Base-by-base conservation (phyloP, 2,113 vertebrate species). In the Tapirus terrestris region DNA sequence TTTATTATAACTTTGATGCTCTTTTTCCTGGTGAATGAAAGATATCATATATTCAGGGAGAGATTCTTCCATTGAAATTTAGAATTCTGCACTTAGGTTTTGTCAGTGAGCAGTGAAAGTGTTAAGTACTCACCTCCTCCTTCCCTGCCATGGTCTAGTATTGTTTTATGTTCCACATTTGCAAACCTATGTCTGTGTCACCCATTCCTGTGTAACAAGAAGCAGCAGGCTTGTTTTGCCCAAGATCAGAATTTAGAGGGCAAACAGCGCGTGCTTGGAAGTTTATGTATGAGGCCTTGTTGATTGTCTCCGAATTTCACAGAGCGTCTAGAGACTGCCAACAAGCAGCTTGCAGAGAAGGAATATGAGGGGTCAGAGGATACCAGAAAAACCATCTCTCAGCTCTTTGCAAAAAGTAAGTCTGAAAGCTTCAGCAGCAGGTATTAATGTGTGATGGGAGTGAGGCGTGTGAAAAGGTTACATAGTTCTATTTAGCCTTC, bases 281-380 rank as follows among this genome's bases (percentile, higher is more conserved):
- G 67, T 94, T 91, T 92, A 43, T 86, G 43, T 85, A 60, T 68
- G n/a, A 36, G 73, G 29, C 63, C 75, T 17, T 90, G 36, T 75
- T 97, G 70, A 97, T 90, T 95, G 36, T 97, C 83, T 97, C 36
- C 43, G 73, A 72, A 89, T 85, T 96, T 98, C 98, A 91, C 98
- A 99, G 99, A 99, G 39, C 99, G 99, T 12, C 99, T 99, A 99
- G 99, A 99, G 95, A 99, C 99, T 0, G 99, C 99, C 87, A 99
- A 99, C 98, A 99, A 99, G 98, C 99, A 99, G 97, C 99, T 99
- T 1, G 99, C 99, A 0, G 99, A 99, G 92, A 99, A 99, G 97
- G 99, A 99, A 92, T 99, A 99, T 92, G 99, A 99, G 13, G 99
- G 99, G 0, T 99, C 99, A 1, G 99, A 99, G 92, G 99, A 99